These are phyloP conservation scores for Anoplius nigerrimus DNA, from an alignment of 2,888 invertebrate species.

Conservation along the genomic window DNA sequence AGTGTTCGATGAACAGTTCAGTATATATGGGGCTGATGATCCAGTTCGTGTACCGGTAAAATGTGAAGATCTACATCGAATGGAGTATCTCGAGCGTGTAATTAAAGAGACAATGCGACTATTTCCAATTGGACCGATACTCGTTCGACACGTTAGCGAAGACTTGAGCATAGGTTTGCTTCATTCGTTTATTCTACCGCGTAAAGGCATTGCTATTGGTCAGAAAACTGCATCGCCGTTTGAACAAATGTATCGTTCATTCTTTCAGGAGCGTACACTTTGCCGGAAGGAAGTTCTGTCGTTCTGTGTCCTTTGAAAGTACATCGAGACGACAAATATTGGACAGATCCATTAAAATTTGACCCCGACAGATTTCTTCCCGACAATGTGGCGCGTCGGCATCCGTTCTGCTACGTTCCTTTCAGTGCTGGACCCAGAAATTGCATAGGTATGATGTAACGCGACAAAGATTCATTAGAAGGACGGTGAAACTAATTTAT, in stretches of 20 bases:
- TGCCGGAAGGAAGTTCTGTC: constrained; percentile 45
- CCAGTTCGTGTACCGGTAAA: constrained; percentile 71
- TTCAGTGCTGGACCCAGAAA: constrained; percentile 45
- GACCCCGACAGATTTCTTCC: constrained; percentile 59
- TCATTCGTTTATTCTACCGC: background rate
- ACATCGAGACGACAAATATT: constrained; percentile 46
- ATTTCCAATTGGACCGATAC: constrained; percentile 77
- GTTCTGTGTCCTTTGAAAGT: constrained; percentile 35
- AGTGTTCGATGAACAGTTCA: constrained; percentile 73
- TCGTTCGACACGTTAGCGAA: constrained; percentile 75
- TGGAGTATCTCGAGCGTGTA: constrained; percentile 78
- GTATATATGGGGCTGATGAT: constrained; percentile 73
- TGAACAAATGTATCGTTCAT: no score
- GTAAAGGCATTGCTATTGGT: background rate
- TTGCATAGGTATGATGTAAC: constrained; percentile 42
- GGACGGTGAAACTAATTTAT: no score
- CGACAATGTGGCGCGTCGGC: constrained; percentile 50
- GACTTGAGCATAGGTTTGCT: constrained; percentile 76
- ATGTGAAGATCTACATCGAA: constrained; percentile 76
- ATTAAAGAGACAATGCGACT: constrained; percentile 79
- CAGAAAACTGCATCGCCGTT: background rate
- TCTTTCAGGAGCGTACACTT: constrained; percentile 30
- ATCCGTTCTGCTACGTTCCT: constrained; percentile 44
- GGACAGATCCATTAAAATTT: constrained; percentile 53
- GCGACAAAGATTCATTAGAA: no score